Evolutionary conservation across 2,888 invertebrate genomes (phyloP), one percentile per base, ranked within the genome.

Genomic region (Cheiracanthium punctorium): DNA sequence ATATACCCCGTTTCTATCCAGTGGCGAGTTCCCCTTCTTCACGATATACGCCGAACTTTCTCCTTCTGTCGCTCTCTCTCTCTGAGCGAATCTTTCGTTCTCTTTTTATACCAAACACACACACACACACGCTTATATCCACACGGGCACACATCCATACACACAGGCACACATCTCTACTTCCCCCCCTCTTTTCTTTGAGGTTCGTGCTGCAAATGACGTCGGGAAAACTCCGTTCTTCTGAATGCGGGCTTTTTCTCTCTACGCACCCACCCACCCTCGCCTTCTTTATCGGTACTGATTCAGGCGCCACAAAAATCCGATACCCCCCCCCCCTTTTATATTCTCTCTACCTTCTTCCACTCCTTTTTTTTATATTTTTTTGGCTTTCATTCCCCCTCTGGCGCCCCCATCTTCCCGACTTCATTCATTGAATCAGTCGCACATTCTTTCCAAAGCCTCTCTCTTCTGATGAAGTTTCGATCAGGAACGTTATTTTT

Each of bases 231-330:
- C 69, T 52, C 77, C 69, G 70, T n/a, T n/a, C 58, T 48, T 77
- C 77, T 41, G 69, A 69, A 69, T 70, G 77, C 77, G 29, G n/a
- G 28, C 75, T 43, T 43, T 28, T 24, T 37, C 64, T 20, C 30
- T 24, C 24, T n/a, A n/a, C n/a, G n/a, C n/a, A n/a, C n/a, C 24
- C 24, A 37, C 76, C 5, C 48, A 28, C 70, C 72, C 32, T 58
- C 75, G 43, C 33, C 64, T 37, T 79, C 48, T 86, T 85, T 80
- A 85, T 85, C 80, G 74, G 80, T n/a, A 70, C 70, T 43, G 67
- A 85, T 85, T 80, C 84, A 85, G 85, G 80, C 85, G 85, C 85
- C 84, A 86, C 80, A 80, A 86, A 80, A 85, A 85, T 85, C 84
- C 84, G 84, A 85, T 85, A 85, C 84, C 84, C 71, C 65, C 72